Percentiles rank a stretch among this genome's conserved stretches.
Evolutionary conservation across 2,888 invertebrate species (phyloP).

Genomic region (Archips crataeganus): DNA sequence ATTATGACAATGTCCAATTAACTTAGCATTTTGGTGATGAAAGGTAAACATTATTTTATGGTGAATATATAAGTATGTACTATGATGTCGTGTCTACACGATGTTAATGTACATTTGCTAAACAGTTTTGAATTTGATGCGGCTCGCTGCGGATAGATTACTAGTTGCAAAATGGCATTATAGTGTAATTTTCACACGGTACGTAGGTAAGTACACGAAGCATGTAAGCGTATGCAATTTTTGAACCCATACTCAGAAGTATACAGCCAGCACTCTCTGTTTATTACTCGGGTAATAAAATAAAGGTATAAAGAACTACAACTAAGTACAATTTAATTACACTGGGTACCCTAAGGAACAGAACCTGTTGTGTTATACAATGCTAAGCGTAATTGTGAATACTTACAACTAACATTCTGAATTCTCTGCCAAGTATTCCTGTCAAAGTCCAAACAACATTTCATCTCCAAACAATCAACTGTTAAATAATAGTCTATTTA

Average conservation of each 20-base stretch:
- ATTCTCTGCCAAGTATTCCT: background rate
- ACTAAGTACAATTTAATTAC: too few species aligned
- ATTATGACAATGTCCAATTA: background rate
- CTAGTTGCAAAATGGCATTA: background rate
- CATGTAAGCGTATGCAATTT: background rate
- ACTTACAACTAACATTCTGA: background rate
- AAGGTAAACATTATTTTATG: background rate
- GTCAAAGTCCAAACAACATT: background rate
- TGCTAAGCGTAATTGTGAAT: background rate
- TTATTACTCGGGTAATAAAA: background rate
- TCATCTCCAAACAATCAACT: background rate
- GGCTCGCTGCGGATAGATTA: conserved; percentile 6
- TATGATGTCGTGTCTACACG: background rate
- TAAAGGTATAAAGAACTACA: too few species aligned
- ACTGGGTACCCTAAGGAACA: too few species aligned
- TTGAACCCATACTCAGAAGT: background rate
- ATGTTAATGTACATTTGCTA: background rate
- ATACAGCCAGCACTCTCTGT: background rate
- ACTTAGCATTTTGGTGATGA: background rate
- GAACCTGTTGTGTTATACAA: background rate
- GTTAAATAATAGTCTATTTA: background rate
- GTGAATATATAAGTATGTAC: background rate
- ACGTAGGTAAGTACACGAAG: background rate
- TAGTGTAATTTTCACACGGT: conserved; percentile 6
- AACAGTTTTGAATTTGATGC: conserved; percentile 9